Evolutionary conservation across 2,113 vertebrate species (phyloP).

Genomic region (Notothenia coriiceps): DNA sequence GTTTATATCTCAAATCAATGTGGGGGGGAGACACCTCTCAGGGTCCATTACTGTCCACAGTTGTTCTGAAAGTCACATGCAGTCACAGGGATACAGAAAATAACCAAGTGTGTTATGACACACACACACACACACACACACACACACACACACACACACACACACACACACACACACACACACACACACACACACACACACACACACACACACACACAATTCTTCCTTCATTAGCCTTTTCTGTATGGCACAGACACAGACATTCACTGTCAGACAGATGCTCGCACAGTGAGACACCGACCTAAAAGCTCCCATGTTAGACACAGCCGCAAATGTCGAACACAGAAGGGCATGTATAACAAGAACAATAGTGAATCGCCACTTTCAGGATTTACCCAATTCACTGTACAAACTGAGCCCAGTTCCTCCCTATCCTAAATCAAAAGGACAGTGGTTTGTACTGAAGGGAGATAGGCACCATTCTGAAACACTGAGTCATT

Average conservation of each 20-base stretch:
- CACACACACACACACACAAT: constrained; percentile 5
- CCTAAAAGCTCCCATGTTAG: constrained; percentile 10
- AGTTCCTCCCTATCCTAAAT: constrained; percentile 56
- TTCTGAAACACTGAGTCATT: constrained; percentile 77
- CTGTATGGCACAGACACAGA: constrained; percentile 14
- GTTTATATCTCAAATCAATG: constrained; percentile 20
- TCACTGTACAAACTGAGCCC: constrained; percentile 45
- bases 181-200: neutral
- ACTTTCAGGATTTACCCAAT: constrained; percentile 62
- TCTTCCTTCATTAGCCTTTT: constrained; percentile 30
- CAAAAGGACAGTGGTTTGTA: constrained; percentile 68
- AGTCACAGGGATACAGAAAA: constrained; percentile 19
- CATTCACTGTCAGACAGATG: constrained; percentile 26
- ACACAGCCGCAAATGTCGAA: constrained; percentile 15
- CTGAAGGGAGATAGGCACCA: constrained; percentile 74
- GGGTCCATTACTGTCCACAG: constrained; percentile 29
- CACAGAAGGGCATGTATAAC: constrained; percentile 27
- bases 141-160: neutral
- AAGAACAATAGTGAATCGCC: constrained; percentile 64
- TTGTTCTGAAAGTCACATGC: constrained; percentile 40
- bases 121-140: too few relatives aligned
- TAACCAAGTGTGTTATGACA: constrained; percentile 20
- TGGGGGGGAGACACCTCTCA: constrained; percentile 10
- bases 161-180: neutral
- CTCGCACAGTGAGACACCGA: constrained; percentile 21